A percentile compares a stretch with the other conserved stretches of the same genome.
These are phyloP conservation scores for Anomalospiza imberbis DNA, from an alignment of 2,797 vertebrate genomes.

Conservation along the genomic window DNA sequence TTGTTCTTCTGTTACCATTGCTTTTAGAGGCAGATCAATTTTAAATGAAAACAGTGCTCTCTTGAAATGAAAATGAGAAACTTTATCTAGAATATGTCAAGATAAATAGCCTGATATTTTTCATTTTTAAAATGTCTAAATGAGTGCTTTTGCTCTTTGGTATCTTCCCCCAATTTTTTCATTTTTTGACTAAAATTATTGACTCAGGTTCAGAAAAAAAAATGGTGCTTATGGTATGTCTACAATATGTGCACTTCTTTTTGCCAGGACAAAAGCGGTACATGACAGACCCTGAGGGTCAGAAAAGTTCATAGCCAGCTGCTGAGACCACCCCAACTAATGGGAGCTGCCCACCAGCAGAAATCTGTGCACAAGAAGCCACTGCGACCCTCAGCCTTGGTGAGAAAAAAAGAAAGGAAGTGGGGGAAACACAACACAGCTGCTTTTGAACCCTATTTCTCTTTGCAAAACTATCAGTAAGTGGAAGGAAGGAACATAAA, in stretches of 20 bases:
- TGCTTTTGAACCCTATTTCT: background rate
- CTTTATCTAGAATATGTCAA: background rate
- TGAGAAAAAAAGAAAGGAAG: background rate
- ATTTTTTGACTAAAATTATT: background rate
- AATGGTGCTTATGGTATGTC: background rate
- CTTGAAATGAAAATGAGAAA: conserved; percentile 28
- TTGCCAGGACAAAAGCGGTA: background rate
- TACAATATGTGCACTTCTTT: background rate
- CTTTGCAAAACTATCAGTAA: background rate
- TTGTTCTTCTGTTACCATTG: background rate
- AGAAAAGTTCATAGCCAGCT: background rate
- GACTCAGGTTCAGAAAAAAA: background rate
- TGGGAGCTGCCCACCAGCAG: background rate
- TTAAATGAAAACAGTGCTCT: background rate
- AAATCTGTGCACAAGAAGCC: background rate
- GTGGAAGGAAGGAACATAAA: background rate
- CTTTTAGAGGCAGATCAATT: background rate
- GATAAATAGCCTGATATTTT: background rate
- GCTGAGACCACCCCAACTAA: background rate
- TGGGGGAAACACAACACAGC: background rate
- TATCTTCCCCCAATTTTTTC: background rate
- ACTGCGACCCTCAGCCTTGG: background rate
- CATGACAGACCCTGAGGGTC: background rate
- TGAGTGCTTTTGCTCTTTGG: background rate
- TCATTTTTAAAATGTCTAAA: conserved; percentile 12